phyloP scores from a whole-genome alignment of 2,797 vertebrate species.

The Halcyon leucocephala region DNA sequence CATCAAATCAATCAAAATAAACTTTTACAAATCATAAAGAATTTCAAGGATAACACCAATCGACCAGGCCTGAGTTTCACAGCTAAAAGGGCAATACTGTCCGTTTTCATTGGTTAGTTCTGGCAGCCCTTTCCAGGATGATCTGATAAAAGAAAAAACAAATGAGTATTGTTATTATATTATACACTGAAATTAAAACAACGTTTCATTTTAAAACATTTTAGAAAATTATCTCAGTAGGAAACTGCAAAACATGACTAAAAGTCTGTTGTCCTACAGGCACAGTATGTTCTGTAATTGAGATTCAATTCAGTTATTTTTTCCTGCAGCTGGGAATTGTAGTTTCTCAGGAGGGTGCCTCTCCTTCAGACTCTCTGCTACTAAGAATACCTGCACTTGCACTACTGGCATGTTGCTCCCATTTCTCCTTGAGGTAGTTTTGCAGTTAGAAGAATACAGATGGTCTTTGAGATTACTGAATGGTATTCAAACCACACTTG shows the following conservation, averaged over 20 bases:
- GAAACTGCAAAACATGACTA: neutral
- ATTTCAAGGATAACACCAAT: conserved; percentile 89
- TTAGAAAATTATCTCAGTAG: neutral
- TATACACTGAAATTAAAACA: neutral
- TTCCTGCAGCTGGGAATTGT: neutral
- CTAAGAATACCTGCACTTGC: neutral
- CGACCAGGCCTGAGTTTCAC: conserved; percentile 97
- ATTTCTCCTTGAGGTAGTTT: neutral
- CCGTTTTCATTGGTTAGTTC: conserved; percentile 96
- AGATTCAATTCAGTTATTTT: neutral
- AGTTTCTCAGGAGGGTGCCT: neutral
- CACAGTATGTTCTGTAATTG: neutral
- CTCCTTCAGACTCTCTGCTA: neutral
- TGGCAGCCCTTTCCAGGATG: conserved; percentile 95
- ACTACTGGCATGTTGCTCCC: neutral
- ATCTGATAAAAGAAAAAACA: conserved; percentile 78
- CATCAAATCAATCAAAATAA: conserved; percentile 5
- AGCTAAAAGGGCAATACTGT: conserved; percentile 93
- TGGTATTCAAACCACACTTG: neutral
- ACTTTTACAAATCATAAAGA: conserved; percentile 87
- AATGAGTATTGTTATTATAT: neutral
- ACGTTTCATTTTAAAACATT: neutral
- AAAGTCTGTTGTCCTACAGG: neutral
- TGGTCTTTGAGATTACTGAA: neutral
- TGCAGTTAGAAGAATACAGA: neutral